Percentiles rank a stretch among this genome's conserved stretches.
Evolutionary conservation across 2,113 vertebrate genomes (phyloP).

Genomic region (Melozone crissalis): DNA sequence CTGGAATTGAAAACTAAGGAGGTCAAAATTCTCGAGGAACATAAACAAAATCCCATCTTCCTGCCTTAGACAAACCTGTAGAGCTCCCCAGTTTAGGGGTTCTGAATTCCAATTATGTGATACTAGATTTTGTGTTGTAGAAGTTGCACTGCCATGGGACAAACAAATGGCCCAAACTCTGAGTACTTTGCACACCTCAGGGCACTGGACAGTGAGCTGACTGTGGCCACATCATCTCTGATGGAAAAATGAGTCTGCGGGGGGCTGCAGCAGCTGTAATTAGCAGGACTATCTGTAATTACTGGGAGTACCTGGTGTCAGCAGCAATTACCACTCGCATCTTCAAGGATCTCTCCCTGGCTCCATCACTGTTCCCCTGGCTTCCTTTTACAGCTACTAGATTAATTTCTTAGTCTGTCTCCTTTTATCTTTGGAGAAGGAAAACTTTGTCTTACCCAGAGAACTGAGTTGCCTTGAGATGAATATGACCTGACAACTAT

Average conservation of each 20-base stretch:
- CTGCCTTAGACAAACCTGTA: not conserved
- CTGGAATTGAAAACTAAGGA: not conserved
- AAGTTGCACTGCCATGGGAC: not conserved
- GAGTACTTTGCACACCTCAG: not conserved
- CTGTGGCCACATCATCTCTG: not conserved
- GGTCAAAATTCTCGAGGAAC: not conserved
- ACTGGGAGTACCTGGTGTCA: not conserved
- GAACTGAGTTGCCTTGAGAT: not conserved
- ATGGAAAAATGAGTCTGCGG: not conserved
- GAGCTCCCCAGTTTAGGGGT: not conserved
- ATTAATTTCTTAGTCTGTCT: not conserved
- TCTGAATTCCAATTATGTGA: not conserved
- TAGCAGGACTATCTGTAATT: not conserved
- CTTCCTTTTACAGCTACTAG: not conserved
- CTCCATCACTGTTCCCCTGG: not conserved
- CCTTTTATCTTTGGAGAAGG: not conserved
- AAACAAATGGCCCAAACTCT: not conserved
- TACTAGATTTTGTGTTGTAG: not conserved
- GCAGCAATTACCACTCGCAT: not conserved
- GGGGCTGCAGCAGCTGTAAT: not conserved
- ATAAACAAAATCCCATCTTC: not conserved
- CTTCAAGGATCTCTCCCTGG: not conserved
- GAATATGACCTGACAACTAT: not conserved
- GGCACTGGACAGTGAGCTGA: not conserved
- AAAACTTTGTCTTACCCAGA: not conserved